A percentile compares a stretch with the other conserved stretches of the same genome.
Conservation (phyloP, 2,888 invertebrate genomes). For the Heliconius sara region DNA sequence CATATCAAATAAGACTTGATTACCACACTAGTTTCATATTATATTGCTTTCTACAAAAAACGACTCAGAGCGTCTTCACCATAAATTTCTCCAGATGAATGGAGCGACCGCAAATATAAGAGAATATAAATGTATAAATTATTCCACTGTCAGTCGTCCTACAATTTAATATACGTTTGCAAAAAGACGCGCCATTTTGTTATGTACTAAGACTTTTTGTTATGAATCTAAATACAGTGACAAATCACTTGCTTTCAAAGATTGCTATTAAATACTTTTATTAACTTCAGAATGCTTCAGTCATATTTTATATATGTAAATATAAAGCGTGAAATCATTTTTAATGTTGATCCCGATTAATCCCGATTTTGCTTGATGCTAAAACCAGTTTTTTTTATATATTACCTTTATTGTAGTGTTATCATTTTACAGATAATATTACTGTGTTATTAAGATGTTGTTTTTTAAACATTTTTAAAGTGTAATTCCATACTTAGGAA, state of each 20-base stretch:
- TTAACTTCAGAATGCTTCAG: not conserved
- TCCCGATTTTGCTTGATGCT: not conserved
- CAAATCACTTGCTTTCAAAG: not conserved
- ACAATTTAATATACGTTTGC: slow-evolving; percentile 24
- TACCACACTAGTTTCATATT: not conserved
- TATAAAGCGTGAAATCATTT: no score
- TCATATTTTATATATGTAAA: no score
- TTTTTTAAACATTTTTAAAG: no score
- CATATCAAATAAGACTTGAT: not conserved
- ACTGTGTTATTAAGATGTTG: no score
- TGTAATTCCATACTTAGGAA: no score
- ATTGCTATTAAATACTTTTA: not conserved
- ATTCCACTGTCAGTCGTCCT: slow-evolving; percentile 27
- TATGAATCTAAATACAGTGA: not conserved
- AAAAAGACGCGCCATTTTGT: slow-evolving; percentile 2
- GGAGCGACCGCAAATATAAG: slow-evolving; percentile 24
- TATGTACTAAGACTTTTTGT: not conserved
- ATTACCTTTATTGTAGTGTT: no score
- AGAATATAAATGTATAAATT: slow-evolving; percentile 38
- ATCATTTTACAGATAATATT: no score
- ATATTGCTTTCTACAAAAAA: not conserved
- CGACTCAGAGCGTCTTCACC: slow-evolving; percentile 4
- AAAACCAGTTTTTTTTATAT: not conserved
- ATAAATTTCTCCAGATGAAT: slow-evolving; percentile 26
- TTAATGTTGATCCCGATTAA: not conserved